Evolutionary conservation across 2,888 invertebrate genomes (phyloP).

Genomic region (Ectemnius lituratus): DNA sequence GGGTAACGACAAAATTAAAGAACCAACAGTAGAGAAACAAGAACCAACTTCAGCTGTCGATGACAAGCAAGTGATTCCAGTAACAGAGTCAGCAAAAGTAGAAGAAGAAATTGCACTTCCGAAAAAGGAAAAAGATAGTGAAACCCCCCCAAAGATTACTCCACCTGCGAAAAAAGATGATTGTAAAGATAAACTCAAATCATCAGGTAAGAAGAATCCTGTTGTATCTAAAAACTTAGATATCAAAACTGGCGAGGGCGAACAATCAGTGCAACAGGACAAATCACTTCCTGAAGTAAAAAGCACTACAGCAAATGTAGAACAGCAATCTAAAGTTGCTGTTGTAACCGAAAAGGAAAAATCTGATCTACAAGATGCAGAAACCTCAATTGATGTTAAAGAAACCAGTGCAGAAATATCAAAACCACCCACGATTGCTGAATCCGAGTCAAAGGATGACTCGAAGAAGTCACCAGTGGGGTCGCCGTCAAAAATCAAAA

Average conservation of each 20-base stretch:
- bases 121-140: too few species aligned
- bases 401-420: conserved; percentile 43
- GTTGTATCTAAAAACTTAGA: too few species aligned
- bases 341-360: conserved; percentile 48
- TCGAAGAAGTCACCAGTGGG: conserved; percentile 48
- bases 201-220: too few species aligned
- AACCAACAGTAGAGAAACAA: background rate
- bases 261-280: background rate
- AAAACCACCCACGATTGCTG: too few species aligned
- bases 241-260: background rate
- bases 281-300: background rate
- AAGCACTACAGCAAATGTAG: background rate
- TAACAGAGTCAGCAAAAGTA: too few species aligned
- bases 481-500: conserved; percentile 25
- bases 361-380: background rate
- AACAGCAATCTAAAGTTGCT: conserved; percentile 45
- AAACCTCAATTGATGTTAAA: background rate
- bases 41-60: background rate
- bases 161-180: too few species aligned
- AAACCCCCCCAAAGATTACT: too few species aligned
- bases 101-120: too few species aligned
- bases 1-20: background rate
- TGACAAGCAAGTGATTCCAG: too few species aligned
- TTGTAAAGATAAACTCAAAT: too few species aligned
- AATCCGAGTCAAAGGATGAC: background rate